Conservation (phyloP, 2,797 vertebrate species). For the Trematomus bernacchii region DNA sequence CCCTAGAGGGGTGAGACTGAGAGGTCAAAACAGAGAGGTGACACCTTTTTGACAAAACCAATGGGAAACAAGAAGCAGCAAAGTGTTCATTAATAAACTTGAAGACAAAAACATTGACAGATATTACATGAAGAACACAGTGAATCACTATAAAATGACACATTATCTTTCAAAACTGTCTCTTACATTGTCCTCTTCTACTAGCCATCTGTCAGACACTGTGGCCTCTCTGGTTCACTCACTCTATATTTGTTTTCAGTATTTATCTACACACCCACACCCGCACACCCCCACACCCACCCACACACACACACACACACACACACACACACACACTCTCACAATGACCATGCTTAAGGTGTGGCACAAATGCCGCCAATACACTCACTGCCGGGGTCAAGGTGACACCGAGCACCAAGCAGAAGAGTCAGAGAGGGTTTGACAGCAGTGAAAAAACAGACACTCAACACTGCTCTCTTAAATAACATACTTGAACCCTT, state of each 20-base stretch:
- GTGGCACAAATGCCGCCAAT: conserved; percentile 54
- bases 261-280: conserved; percentile 7
- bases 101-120: conserved; percentile 23
- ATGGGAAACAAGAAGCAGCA: conserved; percentile 12
- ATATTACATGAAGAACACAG: conserved; percentile 29
- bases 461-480: conserved; percentile 41
- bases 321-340: conserved; percentile 33
- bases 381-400: conserved; percentile 65
- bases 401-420: conserved; percentile 54
- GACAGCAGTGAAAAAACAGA: conserved; percentile 47
- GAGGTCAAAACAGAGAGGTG: background rate
- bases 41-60: conserved; percentile 16
- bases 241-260: conserved; percentile 19
- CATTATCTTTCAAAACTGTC: conserved; percentile 21
- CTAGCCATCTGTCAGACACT: conserved; percentile 43
- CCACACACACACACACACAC: conserved; percentile 27
- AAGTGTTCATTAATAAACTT: conserved; percentile 28
- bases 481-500: conserved; percentile 59
- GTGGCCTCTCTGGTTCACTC: conserved; percentile 11
- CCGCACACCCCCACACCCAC: conserved; percentile 14
- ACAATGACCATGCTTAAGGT: conserved; percentile 49
- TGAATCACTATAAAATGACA: conserved; percentile 17
- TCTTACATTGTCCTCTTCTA: conserved; percentile 7
- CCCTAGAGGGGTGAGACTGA: background rate
- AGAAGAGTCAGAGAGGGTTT: conserved; percentile 32